Conservation (phyloP, 2,888 invertebrate species). For the Pseudococcus viburni region DNA sequence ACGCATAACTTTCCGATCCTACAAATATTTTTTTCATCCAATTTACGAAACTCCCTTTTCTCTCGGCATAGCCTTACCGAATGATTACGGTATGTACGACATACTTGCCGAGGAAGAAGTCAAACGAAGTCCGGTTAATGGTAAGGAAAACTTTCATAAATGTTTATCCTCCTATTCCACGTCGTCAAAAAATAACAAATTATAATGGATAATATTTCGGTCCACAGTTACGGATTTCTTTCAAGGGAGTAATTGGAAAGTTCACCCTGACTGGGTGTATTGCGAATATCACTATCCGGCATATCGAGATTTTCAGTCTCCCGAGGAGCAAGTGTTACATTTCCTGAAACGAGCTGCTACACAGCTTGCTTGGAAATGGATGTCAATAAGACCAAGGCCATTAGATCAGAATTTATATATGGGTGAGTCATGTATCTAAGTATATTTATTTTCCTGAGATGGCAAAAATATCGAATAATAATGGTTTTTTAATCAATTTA, state of each 20-base stretch:
- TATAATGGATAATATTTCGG: slow-evolving; percentile 28
- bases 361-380: slow-evolving; percentile 92
- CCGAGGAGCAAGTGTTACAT: slow-evolving; percentile 88
- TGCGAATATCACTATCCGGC: slow-evolving; percentile 91
- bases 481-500: not conserved
- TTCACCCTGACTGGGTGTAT: slow-evolving; percentile 92
- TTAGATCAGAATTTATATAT: slow-evolving; percentile 68
- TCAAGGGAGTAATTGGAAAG: slow-evolving; percentile 88
- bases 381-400: slow-evolving; percentile 83
- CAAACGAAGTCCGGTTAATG: slow-evolving; percentile 84
- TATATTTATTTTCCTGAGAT: not conserved
- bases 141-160: slow-evolving; percentile 72
- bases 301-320: slow-evolving; percentile 83
- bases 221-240: slow-evolving; percentile 86
- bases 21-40: slow-evolving; percentile 86
- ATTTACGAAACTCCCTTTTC: slow-evolving; percentile 93
- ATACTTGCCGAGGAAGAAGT: slow-evolving; percentile 89
- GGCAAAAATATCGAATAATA: not conserved
- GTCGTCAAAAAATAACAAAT: not conserved
- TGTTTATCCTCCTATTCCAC: not conserved
- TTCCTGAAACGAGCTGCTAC: slow-evolving; percentile 85
- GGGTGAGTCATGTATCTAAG: not conserved
- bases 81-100: slow-evolving; percentile 92
- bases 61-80: slow-evolving; percentile 89
- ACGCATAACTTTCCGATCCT: slow-evolving; percentile 70